Base-by-base conservation (phyloP, 1,140 invertebrate genomes). In the Stegodyphus dumicola region DNA sequence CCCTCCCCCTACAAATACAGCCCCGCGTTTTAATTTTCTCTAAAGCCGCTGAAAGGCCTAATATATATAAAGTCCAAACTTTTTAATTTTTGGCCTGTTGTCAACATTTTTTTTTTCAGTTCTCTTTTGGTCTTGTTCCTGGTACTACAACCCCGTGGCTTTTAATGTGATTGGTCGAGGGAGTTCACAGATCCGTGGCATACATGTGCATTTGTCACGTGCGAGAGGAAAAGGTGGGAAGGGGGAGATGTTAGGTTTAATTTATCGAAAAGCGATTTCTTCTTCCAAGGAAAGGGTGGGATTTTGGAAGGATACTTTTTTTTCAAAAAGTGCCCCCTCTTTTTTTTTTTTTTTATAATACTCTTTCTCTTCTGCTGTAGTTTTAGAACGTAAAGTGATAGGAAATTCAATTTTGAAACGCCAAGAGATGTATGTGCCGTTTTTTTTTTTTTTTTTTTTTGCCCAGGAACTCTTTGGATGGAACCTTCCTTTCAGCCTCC, bases 201-300 rank as follows among this genome's bases (percentile, higher is more conserved):
- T 67, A 17, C 77, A 7, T 17, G 77, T 48, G 78, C 80, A 83
- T 83, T 83, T 75, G 80, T 83, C 80, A 83, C 66, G 78, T 80
- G 52, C n/a, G 13, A 51, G 54, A n/a, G 33, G 33, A 56, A 49
- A 7, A 15, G 56, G 56, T 60, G 7, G 66, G 15, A 56, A 51
- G 54, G 69, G 56, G 17, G 48, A 18, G 33, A 51, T 73, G 78
- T 73, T 64, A n/a, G 69, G 70, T 75, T 83, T 83, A 83, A 83
- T 83, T 83, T 83, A 83, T 83, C 80, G 80, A 75, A 83, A 83
- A 83, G 80, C 60, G 80, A 83, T 83, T 83, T 75, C 71, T 81
- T 81, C 73, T 73, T 64, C 6, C 51, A 65, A 66, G 66, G 77
- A 51, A 7, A 53, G 17, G 15, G 33, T 15, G 17, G 18, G 69